These are phyloP conservation scores for Sisyra terminalis DNA, from an alignment of 2,888 invertebrate genomes.

Conservation along the genomic window DNA sequence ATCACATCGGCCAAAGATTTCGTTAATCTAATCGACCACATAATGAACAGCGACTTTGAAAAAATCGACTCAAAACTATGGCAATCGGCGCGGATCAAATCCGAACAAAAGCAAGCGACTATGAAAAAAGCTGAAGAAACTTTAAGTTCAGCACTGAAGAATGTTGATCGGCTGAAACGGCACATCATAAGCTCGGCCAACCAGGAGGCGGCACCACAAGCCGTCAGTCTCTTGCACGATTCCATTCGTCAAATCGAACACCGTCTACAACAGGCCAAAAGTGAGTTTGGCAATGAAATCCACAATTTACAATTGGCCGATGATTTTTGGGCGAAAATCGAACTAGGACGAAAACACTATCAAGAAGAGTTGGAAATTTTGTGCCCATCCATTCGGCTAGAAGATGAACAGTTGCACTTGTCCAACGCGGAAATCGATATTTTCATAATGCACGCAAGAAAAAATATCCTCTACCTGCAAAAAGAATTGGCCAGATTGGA, in stretches of 20 bases:
- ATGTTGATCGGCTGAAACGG: slow-evolving; percentile 23
- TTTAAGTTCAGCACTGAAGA: slow-evolving; percentile 14
- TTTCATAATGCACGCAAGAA: slow-evolving; percentile 61
- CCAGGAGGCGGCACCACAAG: slow-evolving; percentile 27
- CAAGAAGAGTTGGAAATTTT: slow-evolving; percentile 49
- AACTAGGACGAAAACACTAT: slow-evolving; percentile 39
- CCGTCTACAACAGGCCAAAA: slow-evolving; percentile 42
- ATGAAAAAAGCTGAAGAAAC: slow-evolving; percentile 39
- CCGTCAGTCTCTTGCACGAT: background rate
- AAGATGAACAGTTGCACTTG: slow-evolving; percentile 43
- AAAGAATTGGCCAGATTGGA: slow-evolving; percentile 58
- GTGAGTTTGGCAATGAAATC: slow-evolving; percentile 36
- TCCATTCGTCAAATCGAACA: slow-evolving; percentile 32
- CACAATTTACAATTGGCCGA: slow-evolving; percentile 47
- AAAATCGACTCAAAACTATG: slow-evolving; percentile 38
- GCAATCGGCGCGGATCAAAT: slow-evolving; percentile 37
- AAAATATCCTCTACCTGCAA: slow-evolving; percentile 58
- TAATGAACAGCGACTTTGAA: slow-evolving; percentile 46
- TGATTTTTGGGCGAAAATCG: slow-evolving; percentile 69
- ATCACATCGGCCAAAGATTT: slow-evolving; percentile 38
- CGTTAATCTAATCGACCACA: slow-evolving; percentile 32
- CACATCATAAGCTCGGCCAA: too few species aligned
- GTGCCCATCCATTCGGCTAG: slow-evolving; percentile 52
- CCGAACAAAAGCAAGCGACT: slow-evolving; percentile 35
- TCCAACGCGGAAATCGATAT: slow-evolving; percentile 54